Evolutionary conservation across 2,113 vertebrate species (phyloP), one percentile per base, ranked within the genome.

Genomic region (Otolemur garnettii): DNA sequence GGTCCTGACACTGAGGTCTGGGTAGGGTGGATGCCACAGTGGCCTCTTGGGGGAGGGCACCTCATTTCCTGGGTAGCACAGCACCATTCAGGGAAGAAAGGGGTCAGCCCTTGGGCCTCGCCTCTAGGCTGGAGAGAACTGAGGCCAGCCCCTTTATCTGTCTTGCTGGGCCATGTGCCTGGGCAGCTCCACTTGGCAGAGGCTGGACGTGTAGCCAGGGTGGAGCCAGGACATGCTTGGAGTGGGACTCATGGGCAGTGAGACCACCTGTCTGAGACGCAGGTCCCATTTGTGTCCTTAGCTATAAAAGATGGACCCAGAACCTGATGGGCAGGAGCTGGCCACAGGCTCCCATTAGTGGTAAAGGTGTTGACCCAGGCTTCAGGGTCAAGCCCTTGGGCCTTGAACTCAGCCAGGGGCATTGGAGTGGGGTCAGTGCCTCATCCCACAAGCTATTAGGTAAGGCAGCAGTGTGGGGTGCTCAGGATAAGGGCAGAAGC

Each of bases 101-200:
- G 7, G 1, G 24, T 0, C 24, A 3, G 33, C 9, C 42, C 50
- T 18, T 7, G 26, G 33, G 26, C 26, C 71, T 45, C 0, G 1
- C 15, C 38, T 15, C 82, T 0, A 0, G 11, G 11, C 13, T 9
- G 30, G n/a, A 68, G 6, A 13, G 24, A 4, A 53, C 26, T 22
- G 53, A n/a, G 21, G 10, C 42, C 60, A 1, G 15, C 33, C 26
- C 33, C 28, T 5, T 0, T 50, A 19, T 62, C 53, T 33, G 33
- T 14, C 60, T 45, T 24, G 0, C 17, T 38, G 0, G 1, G 53
- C 19, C 38, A 15, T 9, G 22, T 8, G 17, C 26, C 33, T 18
- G 35, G 55, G 21, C 5, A 21, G 6, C 57, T 21, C 10, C 1
- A 0, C 42, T 12, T 3, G 14, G 42, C 69, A 26, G 17, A 50